Percentiles rank a stretch among this genome's conserved stretches.
Conservation (phyloP, 2,797 vertebrate species). For the Hippoglossus hippoglossus region DNA sequence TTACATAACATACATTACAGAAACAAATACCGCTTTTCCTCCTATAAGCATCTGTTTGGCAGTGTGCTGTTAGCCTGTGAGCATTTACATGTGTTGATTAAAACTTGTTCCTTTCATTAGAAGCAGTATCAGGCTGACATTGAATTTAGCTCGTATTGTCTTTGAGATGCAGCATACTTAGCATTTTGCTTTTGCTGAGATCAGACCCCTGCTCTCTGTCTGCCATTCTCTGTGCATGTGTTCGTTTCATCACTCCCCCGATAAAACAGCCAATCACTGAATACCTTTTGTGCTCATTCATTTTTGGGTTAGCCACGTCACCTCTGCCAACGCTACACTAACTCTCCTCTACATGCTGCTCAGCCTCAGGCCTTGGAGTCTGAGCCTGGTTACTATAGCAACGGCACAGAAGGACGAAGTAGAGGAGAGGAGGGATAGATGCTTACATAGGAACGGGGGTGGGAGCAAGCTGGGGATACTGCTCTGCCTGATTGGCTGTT, state of each 20-base stretch:
- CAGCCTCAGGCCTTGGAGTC: conserved; percentile 69
- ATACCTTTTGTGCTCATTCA: conserved; percentile 44
- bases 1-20: no score
- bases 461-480: conserved; percentile 71
- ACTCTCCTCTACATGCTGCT: conserved; percentile 56
- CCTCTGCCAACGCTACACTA: conserved; percentile 64
- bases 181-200: background rate
- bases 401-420: conserved; percentile 88
- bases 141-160: background rate
- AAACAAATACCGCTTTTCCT: background rate
- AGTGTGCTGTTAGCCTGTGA: conserved; percentile 9
- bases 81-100: background rate
- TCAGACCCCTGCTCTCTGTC: conserved; percentile 2
- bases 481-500: conserved; percentile 85
- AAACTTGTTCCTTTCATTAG: background rate
- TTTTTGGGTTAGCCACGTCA: conserved; percentile 66
- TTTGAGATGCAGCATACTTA: background rate
- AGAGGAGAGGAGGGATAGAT: conserved; percentile 73
- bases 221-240: conserved; percentile 7
- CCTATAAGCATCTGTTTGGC: background rate
- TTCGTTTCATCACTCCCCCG: conserved; percentile 18
- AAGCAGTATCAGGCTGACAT: background rate
- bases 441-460: conserved; percentile 73
- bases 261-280: conserved; percentile 21
- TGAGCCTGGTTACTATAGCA: conserved; percentile 89